Evolutionary conservation across 2,113 vertebrate genomes (phyloP).

Genomic region (Nycticorax nycticorax): DNA sequence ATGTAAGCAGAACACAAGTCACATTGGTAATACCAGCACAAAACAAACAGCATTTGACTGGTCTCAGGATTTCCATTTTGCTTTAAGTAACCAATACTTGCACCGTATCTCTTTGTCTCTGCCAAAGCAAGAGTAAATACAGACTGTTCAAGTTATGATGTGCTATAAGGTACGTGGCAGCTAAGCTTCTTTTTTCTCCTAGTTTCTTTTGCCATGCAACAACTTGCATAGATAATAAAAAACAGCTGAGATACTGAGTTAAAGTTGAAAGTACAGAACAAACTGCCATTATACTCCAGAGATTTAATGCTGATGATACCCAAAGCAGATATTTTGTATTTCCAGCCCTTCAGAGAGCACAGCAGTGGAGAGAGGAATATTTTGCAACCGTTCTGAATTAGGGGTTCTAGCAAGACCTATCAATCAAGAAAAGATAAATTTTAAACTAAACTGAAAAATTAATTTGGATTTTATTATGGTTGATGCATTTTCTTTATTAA

Average conservation of each 20-base stretch:
- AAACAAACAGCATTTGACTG: background rate
- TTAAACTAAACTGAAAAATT: background rate
- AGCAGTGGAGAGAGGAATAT: background rate
- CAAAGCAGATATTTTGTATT: constrained; percentile 10
- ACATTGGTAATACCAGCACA: background rate
- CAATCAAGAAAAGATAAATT: background rate
- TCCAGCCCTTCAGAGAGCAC: background rate
- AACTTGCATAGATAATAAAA: constrained; percentile 29
- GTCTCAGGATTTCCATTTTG: background rate
- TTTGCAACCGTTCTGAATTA: background rate
- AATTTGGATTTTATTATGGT: background rate
- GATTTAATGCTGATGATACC: background rate
- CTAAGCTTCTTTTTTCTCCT: background rate
- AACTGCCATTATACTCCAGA: background rate
- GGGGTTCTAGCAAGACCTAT: background rate
- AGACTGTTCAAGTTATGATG: background rate
- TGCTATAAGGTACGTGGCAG: background rate
- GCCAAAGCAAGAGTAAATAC: background rate
- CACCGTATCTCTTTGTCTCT: background rate
- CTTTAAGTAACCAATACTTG: background rate
- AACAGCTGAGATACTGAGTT: constrained; percentile 21
- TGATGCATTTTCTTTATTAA: background rate
- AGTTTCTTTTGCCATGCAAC: background rate
- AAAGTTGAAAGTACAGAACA: constrained; percentile 2
- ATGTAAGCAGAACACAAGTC: background rate